phyloP scores from a whole-genome alignment of 2,113 vertebrate genomes.

The Pionites leucogaster region DNA sequence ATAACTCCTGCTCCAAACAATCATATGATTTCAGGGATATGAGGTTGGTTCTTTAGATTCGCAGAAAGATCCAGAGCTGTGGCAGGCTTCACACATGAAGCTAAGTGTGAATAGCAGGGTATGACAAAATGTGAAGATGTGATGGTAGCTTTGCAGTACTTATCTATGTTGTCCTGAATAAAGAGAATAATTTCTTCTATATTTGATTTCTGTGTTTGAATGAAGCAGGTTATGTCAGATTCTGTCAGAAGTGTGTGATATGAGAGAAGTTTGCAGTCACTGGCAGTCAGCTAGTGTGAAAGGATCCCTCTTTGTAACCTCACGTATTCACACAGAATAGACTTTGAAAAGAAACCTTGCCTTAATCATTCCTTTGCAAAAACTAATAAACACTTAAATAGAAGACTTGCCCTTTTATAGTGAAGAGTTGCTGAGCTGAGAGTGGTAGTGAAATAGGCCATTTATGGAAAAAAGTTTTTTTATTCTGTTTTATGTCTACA shows the following conservation, averaged over 20 bases:
- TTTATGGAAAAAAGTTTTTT: background rate
- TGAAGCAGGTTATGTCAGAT: background rate
- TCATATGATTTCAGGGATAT: background rate
- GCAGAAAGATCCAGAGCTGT: background rate
- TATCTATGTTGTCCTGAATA: background rate
- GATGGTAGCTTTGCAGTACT: background rate
- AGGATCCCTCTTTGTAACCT: background rate
- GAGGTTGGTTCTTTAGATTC: background rate
- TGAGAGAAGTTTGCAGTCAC: background rate
- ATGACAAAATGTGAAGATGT: background rate
- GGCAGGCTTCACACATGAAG: background rate
- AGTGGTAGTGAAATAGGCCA: background rate
- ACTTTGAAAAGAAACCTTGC: background rate
- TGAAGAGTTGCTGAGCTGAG: background rate
- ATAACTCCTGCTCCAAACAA: background rate
- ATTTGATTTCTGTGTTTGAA: background rate
- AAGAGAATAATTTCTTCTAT: background rate
- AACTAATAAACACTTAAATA: background rate
- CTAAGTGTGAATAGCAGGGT: background rate
- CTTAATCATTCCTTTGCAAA: background rate
- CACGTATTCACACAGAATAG: background rate
- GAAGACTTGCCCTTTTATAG: background rate
- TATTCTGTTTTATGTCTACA: background rate
- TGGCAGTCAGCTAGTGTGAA: background rate
- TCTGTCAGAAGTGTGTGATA: background rate